Conservation (phyloP, 2,888 invertebrate species). For the Andrena dorsata region DNA sequence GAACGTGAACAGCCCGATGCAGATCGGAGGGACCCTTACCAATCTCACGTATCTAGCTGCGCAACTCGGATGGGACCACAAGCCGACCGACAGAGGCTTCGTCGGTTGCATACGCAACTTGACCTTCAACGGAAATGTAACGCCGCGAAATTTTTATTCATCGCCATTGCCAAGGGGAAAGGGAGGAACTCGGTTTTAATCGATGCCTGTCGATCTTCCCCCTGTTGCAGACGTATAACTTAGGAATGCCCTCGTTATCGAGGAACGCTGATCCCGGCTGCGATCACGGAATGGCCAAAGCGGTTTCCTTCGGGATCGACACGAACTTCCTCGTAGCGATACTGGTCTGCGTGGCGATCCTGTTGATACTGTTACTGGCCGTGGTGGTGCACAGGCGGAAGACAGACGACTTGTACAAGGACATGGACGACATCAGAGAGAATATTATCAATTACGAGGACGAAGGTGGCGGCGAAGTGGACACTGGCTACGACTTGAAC, state of each 20-base stretch:
- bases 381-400: conserved; percentile 95
- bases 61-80: conserved; percentile 89
- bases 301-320: conserved; percentile 93
- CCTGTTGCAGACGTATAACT: conserved; percentile 91
- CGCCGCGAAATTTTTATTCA: not conserved
- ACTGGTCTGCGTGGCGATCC: conserved; percentile 93
- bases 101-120: conserved; percentile 96
- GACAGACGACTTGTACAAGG: conserved; percentile 94
- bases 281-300: conserved; percentile 90
- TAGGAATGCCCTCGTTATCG: conserved; percentile 92
- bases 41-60: conserved; percentile 88
- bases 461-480: conserved; percentile 99
- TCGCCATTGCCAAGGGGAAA: not conserved
- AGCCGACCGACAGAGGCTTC: conserved; percentile 91
- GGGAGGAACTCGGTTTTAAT: not conserved
- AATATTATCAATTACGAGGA: conserved; percentile 99
- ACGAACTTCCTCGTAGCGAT: conserved; percentile 96
- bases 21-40: conserved; percentile 92
- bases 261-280: conserved; percentile 91
- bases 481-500: conserved; percentile 96
- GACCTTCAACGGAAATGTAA: conserved; percentile 91
- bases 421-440: conserved; percentile 98
- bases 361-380: conserved; percentile 93
- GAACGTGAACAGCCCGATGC: conserved; percentile 94
- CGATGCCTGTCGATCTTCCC: not conserved